Evolutionary conservation across 2,113 vertebrate species (phyloP).

Genomic region (Butastur rufipennis): DNA sequence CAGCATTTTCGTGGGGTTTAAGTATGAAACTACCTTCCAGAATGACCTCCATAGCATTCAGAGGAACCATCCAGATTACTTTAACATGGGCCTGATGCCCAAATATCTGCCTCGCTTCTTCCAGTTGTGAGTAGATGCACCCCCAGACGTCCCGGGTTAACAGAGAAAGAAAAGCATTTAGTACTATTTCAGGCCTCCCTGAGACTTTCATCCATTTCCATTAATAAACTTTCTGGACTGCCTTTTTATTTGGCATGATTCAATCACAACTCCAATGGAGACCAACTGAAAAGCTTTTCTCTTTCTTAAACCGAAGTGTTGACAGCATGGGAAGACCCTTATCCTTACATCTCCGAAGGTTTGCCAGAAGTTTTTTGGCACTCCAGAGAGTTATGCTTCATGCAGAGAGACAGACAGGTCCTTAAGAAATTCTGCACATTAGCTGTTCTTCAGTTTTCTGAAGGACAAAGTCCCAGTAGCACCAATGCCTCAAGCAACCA

Average conservation of each 20-base stretch:
- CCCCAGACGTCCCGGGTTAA: neutral
- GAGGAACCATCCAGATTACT: neutral
- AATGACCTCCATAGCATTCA: rapidly evolving
- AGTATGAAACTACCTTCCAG: neutral
- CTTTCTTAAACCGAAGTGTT: neutral
- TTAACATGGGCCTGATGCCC: rapidly evolving
- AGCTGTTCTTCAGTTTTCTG: neutral
- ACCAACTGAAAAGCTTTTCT: neutral
- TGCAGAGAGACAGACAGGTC: neutral
- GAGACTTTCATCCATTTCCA: neutral
- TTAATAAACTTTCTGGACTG: neutral
- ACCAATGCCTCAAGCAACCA: neutral
- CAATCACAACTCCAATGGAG: rapidly evolving
- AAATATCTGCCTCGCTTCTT: neutral
- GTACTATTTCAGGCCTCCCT: neutral
- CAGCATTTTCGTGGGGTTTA: neutral
- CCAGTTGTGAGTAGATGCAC: neutral
- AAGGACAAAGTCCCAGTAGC: neutral
- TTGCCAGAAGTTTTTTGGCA: neutral
- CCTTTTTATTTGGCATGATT: neutral
- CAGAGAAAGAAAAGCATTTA: neutral
- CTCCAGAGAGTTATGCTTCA: neutral
- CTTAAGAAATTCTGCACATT: neutral
- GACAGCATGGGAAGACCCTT: slow-evolving; percentile 16
- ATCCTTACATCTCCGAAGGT: neutral